A percentile compares a stretch with the other conserved stretches of the same genome.
Evolutionary conservation across 1,140 invertebrate genomes (phyloP).

Genomic region (Idris sp.): DNA sequence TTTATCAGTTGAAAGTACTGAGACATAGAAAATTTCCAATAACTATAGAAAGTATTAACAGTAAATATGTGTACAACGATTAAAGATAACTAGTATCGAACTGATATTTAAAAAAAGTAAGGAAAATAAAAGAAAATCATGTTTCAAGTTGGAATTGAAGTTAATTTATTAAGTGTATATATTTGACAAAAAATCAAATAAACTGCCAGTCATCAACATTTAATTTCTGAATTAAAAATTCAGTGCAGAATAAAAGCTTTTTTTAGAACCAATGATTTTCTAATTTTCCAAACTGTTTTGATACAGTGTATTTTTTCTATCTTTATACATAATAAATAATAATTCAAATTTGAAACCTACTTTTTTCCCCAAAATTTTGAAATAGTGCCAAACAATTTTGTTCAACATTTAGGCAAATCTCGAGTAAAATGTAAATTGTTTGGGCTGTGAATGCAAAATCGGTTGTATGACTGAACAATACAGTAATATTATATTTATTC

Average conservation of each 20-base stretch:
- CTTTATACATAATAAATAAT: slow-evolving; percentile 35
- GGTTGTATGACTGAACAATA: slow-evolving; percentile 17
- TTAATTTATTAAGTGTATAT: too few species aligned
- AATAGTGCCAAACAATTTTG: slow-evolving; percentile 26
- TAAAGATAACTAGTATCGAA: too few species aligned
- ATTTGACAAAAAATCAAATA: too few species aligned
- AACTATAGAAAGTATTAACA: too few species aligned
- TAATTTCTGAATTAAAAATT: too few species aligned
- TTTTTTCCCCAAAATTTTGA: slow-evolving; percentile 13
- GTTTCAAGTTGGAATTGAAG: too few species aligned
- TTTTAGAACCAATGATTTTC: slow-evolving; percentile 23
- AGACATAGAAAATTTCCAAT: too few species aligned
- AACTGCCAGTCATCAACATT: too few species aligned
- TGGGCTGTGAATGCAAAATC: slow-evolving; percentile 30
- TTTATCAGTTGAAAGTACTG: slow-evolving; percentile 48
- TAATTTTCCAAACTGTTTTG: slow-evolving; percentile 34
- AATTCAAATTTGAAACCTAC: slow-evolving; percentile 24
- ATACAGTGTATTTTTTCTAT: slow-evolving; percentile 45
- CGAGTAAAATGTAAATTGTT: slow-evolving; percentile 33
- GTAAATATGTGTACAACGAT: slow-evolving; percentile 10
- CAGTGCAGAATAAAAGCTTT: neutral
- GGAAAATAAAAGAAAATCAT: too few species aligned
- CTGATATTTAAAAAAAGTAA: too few species aligned
- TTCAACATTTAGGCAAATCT: slow-evolving; percentile 17
- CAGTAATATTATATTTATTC: slow-evolving; percentile 41